Evolutionary conservation across 1,140 invertebrate species (phyloP).

Genomic region (Protaetia brevitarsis): DNA sequence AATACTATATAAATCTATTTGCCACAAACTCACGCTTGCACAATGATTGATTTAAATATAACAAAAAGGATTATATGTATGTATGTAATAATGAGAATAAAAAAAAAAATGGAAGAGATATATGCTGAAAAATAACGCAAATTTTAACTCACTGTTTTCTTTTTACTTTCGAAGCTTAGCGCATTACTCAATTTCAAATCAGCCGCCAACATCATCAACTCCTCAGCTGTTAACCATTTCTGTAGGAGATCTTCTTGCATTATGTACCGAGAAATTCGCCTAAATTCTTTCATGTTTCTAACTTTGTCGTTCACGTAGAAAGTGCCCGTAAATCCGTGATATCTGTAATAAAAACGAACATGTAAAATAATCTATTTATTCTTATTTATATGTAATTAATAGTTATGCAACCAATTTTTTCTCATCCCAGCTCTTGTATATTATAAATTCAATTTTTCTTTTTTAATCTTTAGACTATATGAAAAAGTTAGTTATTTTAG

Average conservation of each 20-base stretch:
- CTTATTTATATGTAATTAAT: too few species aligned
- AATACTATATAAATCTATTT: too few species aligned
- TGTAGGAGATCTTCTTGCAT: conserved; percentile 94
- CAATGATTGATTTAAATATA: too few species aligned
- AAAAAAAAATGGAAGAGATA: too few species aligned
- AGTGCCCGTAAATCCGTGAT: conserved; percentile 54
- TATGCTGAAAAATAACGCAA: background rate
- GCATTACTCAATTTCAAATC: conserved; percentile 79
- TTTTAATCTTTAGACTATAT: too few species aligned
- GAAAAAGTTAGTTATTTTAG: too few species aligned
- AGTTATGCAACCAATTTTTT: too few species aligned
- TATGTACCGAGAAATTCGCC: conserved; percentile 87
- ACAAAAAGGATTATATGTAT: background rate
- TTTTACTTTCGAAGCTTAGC: conserved; percentile 62
- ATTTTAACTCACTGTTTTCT: conserved; percentile 61
- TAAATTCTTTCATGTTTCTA: conserved; percentile 72
- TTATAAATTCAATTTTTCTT: too few species aligned
- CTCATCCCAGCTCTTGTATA: too few species aligned
- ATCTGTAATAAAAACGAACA: background rate
- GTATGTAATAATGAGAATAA: background rate
- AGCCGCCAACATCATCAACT: conserved; percentile 82
- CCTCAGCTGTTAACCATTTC: conserved; percentile 78
- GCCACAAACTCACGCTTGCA: too few species aligned
- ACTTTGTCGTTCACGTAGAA: conserved; percentile 73
- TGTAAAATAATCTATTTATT: too few species aligned